Base-by-base conservation (phyloP, 1,140 invertebrate species). In the Ceratosolen fusciceps region DNA sequence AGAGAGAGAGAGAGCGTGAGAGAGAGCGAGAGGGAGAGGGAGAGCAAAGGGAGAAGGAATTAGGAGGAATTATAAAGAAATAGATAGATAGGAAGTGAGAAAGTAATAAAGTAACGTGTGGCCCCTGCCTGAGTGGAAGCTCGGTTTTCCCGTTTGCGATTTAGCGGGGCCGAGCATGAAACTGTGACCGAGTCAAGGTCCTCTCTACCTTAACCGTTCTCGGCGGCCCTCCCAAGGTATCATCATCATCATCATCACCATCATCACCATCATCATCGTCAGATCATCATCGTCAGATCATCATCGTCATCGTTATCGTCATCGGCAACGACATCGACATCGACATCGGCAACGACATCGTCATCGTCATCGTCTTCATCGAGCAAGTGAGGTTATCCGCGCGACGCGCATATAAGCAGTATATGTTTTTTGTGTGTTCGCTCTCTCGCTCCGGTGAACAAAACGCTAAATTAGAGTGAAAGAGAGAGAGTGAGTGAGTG, bases 221-320 rank as follows among this genome's bases (percentile, higher is more conserved):
- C n/a, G 74, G 74, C 47, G 16, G 16, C 49, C 29, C n/a, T n/a
- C 31, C 60, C 26, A 58, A 34, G 49, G 68, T 24, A 26, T 39
- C 54, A 49, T 74, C 73, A 12, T 49, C 73, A 1, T 83, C 75
- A 71, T 54, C 74, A 81, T 65, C 62, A 70, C 82, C 75, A 62
- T 67, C 82, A 80, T 81, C 76, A 31, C 26, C 52, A 70, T 81
- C 84, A n/a, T n/a, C n/a, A n/a, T n/a, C n/a, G n/a, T n/a, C n/a
- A n/a, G n/a, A n/a, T n/a, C n/a, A n/a, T n/a, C n/a, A n/a, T n/a
- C n/a, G n/a, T n/a, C n/a, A n/a, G n/a, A 1, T 83, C 75, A 71
- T 54, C 74, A 81, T 65, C 62, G 74, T 83, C 75, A 62, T 67
- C 82, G 80, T 81, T 74, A 31, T 39, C 52, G 65, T 81, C 84